Conservation (phyloP, 1,140 invertebrate species). For the Cyrtorhinus lividipennis region DNA sequence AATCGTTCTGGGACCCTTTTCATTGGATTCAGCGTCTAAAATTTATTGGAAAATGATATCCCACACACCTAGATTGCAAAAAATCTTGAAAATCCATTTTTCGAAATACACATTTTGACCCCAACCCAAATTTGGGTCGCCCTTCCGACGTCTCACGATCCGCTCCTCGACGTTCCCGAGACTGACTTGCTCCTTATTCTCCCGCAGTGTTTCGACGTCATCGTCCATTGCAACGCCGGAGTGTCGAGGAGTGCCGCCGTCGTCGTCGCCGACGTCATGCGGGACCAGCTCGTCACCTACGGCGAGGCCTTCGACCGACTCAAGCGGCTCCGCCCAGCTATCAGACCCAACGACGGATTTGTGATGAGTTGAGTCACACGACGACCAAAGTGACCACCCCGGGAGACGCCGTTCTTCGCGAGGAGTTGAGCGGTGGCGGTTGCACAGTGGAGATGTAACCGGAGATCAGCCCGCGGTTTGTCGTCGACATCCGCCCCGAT, state of each 20-base stretch:
- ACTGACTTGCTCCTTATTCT: constrained; percentile 39
- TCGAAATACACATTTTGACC: too few species aligned
- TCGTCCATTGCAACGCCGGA: constrained; percentile 86
- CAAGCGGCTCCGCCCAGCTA: constrained; percentile 45
- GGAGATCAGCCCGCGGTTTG: too few species aligned
- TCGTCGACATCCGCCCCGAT: too few species aligned
- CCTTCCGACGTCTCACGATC: constrained; percentile 30
- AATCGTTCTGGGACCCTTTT: too few species aligned
- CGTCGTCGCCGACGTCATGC: constrained; percentile 71
- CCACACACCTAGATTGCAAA: too few species aligned
- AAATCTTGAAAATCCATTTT: too few species aligned
- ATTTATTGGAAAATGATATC: too few species aligned
- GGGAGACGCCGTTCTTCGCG: constrained; percentile 32
- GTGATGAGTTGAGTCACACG: constrained; percentile 27
- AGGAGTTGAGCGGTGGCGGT: too few species aligned
- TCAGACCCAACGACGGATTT: constrained; percentile 70
- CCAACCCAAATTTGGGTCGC: too few species aligned
- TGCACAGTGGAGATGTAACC: too few species aligned
- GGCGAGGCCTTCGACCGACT: constrained; percentile 54
- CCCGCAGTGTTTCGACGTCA: constrained; percentile 39
- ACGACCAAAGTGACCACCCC: constrained; percentile 5
- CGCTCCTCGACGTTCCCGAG: constrained; percentile 56
- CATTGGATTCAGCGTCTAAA: too few species aligned
- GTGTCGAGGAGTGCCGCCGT: constrained; percentile 72
- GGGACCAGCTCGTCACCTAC: constrained; percentile 42